These are phyloP conservation scores for Planiliza haematocheilus DNA, from an alignment of 2,113 vertebrate species.

Conservation along the genomic window DNA sequence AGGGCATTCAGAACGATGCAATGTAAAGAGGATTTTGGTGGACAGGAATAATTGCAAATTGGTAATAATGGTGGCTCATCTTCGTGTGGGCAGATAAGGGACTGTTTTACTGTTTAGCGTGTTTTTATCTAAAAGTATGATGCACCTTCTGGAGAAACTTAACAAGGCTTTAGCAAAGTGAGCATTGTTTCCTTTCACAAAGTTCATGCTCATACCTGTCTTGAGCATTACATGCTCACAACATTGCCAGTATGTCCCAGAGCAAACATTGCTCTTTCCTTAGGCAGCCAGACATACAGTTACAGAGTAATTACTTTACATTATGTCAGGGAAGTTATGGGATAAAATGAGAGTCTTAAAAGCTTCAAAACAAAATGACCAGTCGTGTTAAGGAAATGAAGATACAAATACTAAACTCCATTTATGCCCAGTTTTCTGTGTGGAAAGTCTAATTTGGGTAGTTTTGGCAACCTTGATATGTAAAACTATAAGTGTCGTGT, in stretches of 20 bases:
- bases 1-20: constrained; percentile 27
- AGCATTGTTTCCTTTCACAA: constrained; percentile 25
- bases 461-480: constrained; percentile 28
- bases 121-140: constrained; percentile 33
- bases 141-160: constrained; percentile 53
- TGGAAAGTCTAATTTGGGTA: constrained; percentile 44
- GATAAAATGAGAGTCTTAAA: constrained; percentile 18
- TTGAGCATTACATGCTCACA: constrained; percentile 23
- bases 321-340: constrained; percentile 35
- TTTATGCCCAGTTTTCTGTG: constrained; percentile 2
- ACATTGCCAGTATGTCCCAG: constrained; percentile 34
- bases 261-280: constrained; percentile 58
- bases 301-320: constrained; percentile 32
- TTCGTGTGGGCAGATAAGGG: constrained; percentile 38
- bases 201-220: constrained; percentile 40
- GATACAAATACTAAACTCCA: constrained; percentile 11
- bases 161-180: constrained; percentile 37
- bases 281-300: constrained; percentile 7
- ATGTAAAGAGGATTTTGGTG: background rate
- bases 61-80: constrained; percentile 10
- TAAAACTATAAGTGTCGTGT: constrained; percentile 15
- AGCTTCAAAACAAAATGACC: constrained; percentile 17
- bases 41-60: constrained; percentile 4
- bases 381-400: background rate
- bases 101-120: constrained; percentile 55